These are phyloP conservation scores for Diorhabda elongata DNA, from an alignment of 1,140 invertebrate genomes.

Conservation along the genomic window DNA sequence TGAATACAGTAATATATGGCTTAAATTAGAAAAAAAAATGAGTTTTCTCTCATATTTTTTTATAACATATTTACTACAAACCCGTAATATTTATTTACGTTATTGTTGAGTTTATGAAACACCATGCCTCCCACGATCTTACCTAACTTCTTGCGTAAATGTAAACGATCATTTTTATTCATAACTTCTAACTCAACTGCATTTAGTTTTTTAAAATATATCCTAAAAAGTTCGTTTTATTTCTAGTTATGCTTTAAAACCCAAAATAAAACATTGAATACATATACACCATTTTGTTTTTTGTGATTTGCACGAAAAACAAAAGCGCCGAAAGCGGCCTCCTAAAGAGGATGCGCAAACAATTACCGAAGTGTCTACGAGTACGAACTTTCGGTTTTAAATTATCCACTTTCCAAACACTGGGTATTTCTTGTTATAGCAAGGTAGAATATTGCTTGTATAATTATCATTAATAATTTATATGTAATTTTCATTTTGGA, in stretches of 20 bases:
- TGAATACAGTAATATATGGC: not conserved
- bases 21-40: not conserved
- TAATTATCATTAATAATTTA: too few relatives aligned
- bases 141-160: slow-evolving; percentile 3
- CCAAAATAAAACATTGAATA: slow-evolving; percentile 44
- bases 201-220: too few relatives aligned
- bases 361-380: not conserved
- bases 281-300: slow-evolving; percentile 47
- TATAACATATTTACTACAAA: not conserved
- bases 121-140: slow-evolving; percentile 10
- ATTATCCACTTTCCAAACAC: too few relatives aligned
- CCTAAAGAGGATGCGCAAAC: slow-evolving; percentile 15
- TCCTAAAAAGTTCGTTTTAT: not conserved
- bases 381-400: not conserved
- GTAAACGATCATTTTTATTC: not conserved
- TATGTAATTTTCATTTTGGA: too few relatives aligned
- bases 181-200: too few relatives aligned
- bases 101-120: not conserved
- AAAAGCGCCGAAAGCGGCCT: slow-evolving; percentile 13
- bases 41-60: not conserved
- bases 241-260: slow-evolving; percentile 34
- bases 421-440: too few relatives aligned
- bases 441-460: too few relatives aligned
- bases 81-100: slow-evolving; percentile 9
- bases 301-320: slow-evolving; percentile 28